Percentiles rank a stretch among this genome's conserved stretches.
Evolutionary conservation across 2,888 invertebrate genomes (phyloP).

Genomic region (Chironomus riparius): DNA sequence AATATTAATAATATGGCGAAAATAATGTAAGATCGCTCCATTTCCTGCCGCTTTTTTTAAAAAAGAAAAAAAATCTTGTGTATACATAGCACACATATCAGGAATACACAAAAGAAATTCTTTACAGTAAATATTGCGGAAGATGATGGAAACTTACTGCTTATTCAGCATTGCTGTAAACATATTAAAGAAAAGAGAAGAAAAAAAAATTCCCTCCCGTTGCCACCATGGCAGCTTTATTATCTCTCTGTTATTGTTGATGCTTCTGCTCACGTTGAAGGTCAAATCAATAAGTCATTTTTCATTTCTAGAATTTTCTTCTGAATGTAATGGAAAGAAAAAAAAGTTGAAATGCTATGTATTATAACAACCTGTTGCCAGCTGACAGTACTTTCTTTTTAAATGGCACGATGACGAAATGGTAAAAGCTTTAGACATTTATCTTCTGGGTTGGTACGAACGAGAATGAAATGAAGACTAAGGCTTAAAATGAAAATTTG

Average conservation of each 20-base stretch:
- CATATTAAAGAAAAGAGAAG: background rate
- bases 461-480: too few relatives aligned
- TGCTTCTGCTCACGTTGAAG: background rate
- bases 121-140: background rate
- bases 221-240: background rate
- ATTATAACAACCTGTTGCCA: background rate
- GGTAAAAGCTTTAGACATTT: background rate
- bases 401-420: background rate
- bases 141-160: background rate
- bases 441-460: background rate
- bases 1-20: conserved; percentile 22
- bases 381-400: background rate
- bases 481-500: too few relatives aligned
- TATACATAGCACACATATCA: background rate
- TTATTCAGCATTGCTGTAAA: background rate
- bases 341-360: too few relatives aligned
- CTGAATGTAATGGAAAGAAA: background rate
- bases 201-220: background rate
- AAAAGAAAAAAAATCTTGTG: background rate
- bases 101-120: background rate
- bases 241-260: background rate
- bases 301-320: background rate
- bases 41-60: conserved; percentile 1
- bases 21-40: conserved; percentile 15
- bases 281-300: conserved; percentile 24